A percentile compares a stretch with the other conserved stretches of the same genome.
phyloP scores from a whole-genome alignment of 2,888 invertebrate species.

The Drosophila trichaetosa region DNA sequence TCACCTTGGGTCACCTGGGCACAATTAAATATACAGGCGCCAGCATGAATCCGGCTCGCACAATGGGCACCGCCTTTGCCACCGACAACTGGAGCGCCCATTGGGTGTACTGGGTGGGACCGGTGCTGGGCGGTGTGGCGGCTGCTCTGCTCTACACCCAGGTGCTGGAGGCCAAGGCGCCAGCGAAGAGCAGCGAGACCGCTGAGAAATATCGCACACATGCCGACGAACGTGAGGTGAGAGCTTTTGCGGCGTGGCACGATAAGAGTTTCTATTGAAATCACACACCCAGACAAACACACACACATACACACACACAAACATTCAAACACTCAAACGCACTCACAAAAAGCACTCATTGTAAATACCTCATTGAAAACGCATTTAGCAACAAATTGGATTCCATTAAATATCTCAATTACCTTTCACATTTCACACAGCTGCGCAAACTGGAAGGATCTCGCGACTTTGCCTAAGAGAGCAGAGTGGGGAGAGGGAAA shows the following conservation, averaged over 20 bases:
- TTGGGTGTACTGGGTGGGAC: conserved; percentile 97
- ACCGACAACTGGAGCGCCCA: conserved; percentile 91
- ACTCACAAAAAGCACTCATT: conserved; percentile 31
- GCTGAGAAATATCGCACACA: conserved; percentile 84
- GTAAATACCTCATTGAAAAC: conserved; percentile 38
- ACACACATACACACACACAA: conserved; percentile 8
- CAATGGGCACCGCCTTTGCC: conserved; percentile 94
- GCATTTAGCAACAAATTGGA: not conserved
- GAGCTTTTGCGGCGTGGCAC: conserved; percentile 69
- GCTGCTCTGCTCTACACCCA: conserved; percentile 90
- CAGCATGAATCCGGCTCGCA: conserved; percentile 96
- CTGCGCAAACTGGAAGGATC: conserved; percentile 80
- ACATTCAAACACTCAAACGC: conserved; percentile 13
- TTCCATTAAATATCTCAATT: conserved; percentile 28
- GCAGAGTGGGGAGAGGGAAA: not conserved
- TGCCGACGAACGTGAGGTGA: conserved; percentile 89
- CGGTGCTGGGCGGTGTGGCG: conserved; percentile 91
- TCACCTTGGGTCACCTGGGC: conserved; percentile 93
- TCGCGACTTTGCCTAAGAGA: conserved; percentile 69
- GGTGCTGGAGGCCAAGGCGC: conserved; percentile 78
- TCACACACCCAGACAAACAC: conserved; percentile 10
- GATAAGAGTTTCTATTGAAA: conserved; percentile 72
- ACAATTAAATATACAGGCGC: conserved; percentile 94
- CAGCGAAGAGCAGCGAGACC: conserved; percentile 70
- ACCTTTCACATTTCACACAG: conserved; percentile 46